Conservation (phyloP, 2,888 invertebrate genomes). For the Sarcophaga rosellei region DNA sequence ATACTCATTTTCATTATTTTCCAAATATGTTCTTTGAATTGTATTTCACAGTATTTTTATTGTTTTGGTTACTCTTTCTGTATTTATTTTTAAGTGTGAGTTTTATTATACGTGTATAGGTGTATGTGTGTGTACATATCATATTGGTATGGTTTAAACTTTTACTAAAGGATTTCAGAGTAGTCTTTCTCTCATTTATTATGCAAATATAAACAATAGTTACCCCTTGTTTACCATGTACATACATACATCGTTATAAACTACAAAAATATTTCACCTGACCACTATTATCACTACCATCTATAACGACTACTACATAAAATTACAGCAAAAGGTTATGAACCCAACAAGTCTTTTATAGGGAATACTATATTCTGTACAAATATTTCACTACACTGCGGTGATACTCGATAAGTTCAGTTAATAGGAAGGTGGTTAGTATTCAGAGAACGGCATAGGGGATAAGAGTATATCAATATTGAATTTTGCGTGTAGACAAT, state of each 20-base stretch:
- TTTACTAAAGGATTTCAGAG: slow-evolving; percentile 51
- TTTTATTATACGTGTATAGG: not conserved
- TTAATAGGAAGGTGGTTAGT: no score
- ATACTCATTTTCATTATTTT: slow-evolving; percentile 46
- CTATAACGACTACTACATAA: slow-evolving; percentile 13
- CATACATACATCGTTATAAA: slow-evolving; percentile 19
- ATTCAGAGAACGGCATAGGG: no score
- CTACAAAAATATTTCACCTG: slow-evolving; percentile 54
- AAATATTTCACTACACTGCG: not conserved
- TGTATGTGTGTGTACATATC: not conserved
- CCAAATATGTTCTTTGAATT: slow-evolving; percentile 42
- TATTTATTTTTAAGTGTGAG: slow-evolving; percentile 18
- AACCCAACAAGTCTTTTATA: slow-evolving; percentile 25
- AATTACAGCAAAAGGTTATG: not conserved
- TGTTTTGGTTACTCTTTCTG: not conserved
- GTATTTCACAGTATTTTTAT: slow-evolving; percentile 6
- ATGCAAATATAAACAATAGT: slow-evolving; percentile 66
- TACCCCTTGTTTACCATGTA: slow-evolving; percentile 25
- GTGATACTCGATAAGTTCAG: no score
- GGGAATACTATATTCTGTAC: not conserved
- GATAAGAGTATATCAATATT: no score
- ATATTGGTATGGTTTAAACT: slow-evolving; percentile 15
- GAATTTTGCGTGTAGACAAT: no score
- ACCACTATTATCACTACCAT: slow-evolving; percentile 58
- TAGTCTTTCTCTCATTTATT: slow-evolving; percentile 63